A percentile compares a stretch with the other conserved stretches of the same genome.
phyloP scores from a whole-genome alignment of 2,888 invertebrate species.

The Heliconius charithonia region DNA sequence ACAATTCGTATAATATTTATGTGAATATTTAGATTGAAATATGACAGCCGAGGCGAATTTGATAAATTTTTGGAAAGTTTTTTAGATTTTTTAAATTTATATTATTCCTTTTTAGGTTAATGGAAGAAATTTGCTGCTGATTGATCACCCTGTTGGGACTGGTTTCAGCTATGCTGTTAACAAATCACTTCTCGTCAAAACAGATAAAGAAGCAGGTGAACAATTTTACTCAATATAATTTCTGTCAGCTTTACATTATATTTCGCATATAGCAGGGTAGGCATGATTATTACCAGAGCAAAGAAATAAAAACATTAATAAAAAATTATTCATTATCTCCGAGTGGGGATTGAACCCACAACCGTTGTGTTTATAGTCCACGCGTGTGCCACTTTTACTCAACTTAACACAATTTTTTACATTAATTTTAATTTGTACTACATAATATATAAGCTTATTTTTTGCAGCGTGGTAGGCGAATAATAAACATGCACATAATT shows the following conservation, averaged over 20 bases:
- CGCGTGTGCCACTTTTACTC: no score
- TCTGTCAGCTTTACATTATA: no score
- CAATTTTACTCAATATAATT: slow-evolving; percentile 32
- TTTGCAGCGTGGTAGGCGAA: slow-evolving; percentile 22
- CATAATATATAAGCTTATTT: slow-evolving; percentile 1
- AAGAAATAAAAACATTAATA: not conserved
- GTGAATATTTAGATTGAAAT: not conserved
- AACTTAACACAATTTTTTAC: not conserved
- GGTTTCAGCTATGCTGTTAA: slow-evolving; percentile 92
- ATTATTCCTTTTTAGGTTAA: slow-evolving; percentile 81
- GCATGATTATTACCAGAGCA: no score
- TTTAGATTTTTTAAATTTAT: not conserved
- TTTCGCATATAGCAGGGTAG: no score
- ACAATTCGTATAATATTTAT: no score
- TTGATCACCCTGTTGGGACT: slow-evolving; percentile 95
- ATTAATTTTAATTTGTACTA: not conserved
- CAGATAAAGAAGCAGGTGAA: slow-evolving; percentile 72
- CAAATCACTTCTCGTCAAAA: slow-evolving; percentile 61
- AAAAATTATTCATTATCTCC: no score
- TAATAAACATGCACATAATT: slow-evolving; percentile 30
- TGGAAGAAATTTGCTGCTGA: slow-evolving; percentile 90
- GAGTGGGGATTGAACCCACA: no score
- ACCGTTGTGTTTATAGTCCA: no score
- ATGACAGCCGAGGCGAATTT: not conserved
- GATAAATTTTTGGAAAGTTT: not conserved